A percentile compares a stretch with the other conserved stretches of the same genome.
Evolutionary conservation across 2,113 vertebrate genomes (phyloP).

Genomic region (Cygnus buccinator): DNA sequence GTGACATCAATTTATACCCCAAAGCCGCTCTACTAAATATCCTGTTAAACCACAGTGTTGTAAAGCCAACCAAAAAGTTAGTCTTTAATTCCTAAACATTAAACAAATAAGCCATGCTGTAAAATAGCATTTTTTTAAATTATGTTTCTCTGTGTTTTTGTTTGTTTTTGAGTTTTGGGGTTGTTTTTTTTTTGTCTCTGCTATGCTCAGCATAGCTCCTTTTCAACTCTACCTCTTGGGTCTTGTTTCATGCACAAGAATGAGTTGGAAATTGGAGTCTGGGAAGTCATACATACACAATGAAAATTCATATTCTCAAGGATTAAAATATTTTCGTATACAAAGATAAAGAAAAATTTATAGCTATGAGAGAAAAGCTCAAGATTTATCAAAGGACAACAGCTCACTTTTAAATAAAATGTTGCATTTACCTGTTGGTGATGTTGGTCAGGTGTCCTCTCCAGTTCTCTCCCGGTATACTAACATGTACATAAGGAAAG

Average conservation of each 20-base stretch:
- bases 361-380: background rate
- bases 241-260: background rate
- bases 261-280: background rate
- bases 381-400: background rate
- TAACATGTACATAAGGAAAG: conserved; percentile 63
- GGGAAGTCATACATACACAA: background rate
- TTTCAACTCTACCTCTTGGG: background rate
- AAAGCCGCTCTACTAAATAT: background rate
- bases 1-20: background rate
- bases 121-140: background rate
- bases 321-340: background rate
- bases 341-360: background rate
- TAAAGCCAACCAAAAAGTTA: background rate
- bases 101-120: background rate
- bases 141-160: background rate
- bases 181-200: background rate
- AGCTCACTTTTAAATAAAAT: conserved; percentile 4
- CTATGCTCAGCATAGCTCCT: background rate
- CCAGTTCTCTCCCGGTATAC: conserved; percentile 86
- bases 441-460: conserved; percentile 80
- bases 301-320: background rate
- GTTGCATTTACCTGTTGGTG: conserved; percentile 80
- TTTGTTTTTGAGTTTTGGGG: background rate
- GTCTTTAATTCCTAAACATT: background rate
- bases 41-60: background rate